Conservation (phyloP, 1,140 invertebrate genomes). For the Delia radicum region DNA sequence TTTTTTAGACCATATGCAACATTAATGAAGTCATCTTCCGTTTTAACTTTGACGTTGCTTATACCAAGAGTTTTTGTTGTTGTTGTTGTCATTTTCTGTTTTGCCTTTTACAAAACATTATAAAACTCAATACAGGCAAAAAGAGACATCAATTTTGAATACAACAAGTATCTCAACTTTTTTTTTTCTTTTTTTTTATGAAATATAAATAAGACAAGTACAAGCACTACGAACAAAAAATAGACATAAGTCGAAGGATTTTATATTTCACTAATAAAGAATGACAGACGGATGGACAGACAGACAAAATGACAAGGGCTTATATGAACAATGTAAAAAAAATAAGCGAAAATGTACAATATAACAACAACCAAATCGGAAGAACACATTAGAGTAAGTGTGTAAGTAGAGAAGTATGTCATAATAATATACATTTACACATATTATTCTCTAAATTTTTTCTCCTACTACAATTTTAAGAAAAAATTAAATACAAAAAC, state of each 20-base stretch:
- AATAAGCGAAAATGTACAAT: too few species aligned
- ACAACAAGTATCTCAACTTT: background rate
- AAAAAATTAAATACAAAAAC: too few species aligned
- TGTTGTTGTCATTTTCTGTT: background rate
- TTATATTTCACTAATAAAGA: conserved; percentile 20
- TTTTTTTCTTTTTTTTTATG: background rate
- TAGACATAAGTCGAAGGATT: conserved; percentile 7
- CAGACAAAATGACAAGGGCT: background rate
- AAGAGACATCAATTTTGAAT: conserved; percentile 7
- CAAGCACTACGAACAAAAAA: background rate
- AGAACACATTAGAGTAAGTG: conserved; percentile 14
- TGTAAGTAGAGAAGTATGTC: too few species aligned
- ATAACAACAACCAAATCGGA: background rate
- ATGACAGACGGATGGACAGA: background rate
- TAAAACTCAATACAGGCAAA: background rate
- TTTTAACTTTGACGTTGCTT: background rate
- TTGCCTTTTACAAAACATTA: background rate
- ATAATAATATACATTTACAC: too few species aligned
- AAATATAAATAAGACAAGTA: background rate
- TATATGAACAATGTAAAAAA: background rate
- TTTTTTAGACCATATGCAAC: conserved; percentile 1
- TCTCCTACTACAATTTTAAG: too few species aligned
- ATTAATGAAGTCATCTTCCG: conserved; percentile 15
- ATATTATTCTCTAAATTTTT: too few species aligned
- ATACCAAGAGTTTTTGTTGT: background rate